A percentile compares a stretch with the other conserved stretches of the same genome.
These are phyloP conservation scores for Poecile montanus DNA, from an alignment of 2,797 vertebrate species.

Conservation along the genomic window DNA sequence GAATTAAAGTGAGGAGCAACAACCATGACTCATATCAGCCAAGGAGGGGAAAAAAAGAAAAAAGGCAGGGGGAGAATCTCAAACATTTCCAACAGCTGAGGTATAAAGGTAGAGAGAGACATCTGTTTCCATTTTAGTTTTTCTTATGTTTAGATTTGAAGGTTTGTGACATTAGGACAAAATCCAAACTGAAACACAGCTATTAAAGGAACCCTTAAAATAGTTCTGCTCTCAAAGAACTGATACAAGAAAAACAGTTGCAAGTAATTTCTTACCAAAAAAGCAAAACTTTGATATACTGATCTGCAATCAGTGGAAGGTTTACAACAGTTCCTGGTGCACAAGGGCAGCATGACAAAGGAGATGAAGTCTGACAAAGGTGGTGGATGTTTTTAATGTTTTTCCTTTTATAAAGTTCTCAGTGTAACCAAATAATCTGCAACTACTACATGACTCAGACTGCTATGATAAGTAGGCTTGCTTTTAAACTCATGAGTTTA, in stretches of 20 bases:
- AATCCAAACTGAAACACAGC: not conserved
- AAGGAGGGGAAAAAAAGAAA: rapidly evolving
- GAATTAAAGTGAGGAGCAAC: not conserved
- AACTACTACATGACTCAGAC: not conserved
- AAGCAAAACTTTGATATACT: not conserved
- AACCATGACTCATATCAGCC: not conserved
- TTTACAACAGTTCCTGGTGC: not conserved
- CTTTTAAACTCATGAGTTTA: constrained; percentile 4
- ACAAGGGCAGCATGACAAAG: not conserved
- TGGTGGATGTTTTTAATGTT: not conserved
- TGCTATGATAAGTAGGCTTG: not conserved
- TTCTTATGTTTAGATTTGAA: not conserved
- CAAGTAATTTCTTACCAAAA: not conserved
- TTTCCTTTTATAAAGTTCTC: not conserved
- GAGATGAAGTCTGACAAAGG: not conserved
- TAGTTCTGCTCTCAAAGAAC: not conserved
- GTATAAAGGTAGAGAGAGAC: not conserved
- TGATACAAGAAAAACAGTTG: not conserved
- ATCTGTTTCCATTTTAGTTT: not conserved
- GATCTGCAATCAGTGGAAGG: not conserved
- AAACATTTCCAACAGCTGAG: not conserved
- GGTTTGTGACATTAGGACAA: not conserved
- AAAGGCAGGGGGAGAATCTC: rapidly evolving
- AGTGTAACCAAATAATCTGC: not conserved
- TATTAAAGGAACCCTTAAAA: not conserved